Evolutionary conservation across 2,797 vertebrate species (phyloP).

Genomic region (Poeciliopsis presidionis): DNA sequence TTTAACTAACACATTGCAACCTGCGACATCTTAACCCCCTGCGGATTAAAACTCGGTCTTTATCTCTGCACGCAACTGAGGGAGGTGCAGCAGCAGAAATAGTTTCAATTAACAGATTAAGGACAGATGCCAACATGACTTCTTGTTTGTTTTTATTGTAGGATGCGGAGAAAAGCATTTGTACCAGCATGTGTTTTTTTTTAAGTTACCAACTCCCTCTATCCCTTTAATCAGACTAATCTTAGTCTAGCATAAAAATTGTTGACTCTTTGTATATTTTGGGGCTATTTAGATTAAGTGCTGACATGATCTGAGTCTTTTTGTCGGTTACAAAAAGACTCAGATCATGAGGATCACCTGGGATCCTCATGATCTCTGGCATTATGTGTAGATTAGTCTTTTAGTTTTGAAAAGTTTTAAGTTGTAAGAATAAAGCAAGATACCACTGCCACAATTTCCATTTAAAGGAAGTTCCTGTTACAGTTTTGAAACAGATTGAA

Average conservation of each 20-base stretch:
- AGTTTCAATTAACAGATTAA: constrained; percentile 69
- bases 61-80: constrained; percentile 18
- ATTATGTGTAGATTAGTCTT: background rate
- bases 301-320: background rate
- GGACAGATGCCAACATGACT: constrained; percentile 47
- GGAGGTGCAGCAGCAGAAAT: constrained; percentile 21
- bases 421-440: background rate
- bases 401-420: background rate
- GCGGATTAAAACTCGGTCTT: constrained; percentile 63
- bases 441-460: background rate
- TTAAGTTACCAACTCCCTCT: background rate
- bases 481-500: constrained; percentile 29
- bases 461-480: constrained; percentile 4
- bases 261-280: background rate
- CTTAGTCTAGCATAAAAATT: background rate
- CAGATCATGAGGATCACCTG: background rate
- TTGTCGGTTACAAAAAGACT: background rate
- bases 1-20: constrained; percentile 35
- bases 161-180: constrained; percentile 11
- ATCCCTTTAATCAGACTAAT: background rate
- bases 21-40: constrained; percentile 47
- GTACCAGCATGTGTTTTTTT: background rate
- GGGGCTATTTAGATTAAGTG: background rate
- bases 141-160: constrained; percentile 31
- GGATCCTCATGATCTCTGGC: background rate